Percentiles rank a stretch among this genome's conserved stretches.
phyloP scores from a whole-genome alignment of 2,113 vertebrate genomes.

The Pterophyllum scalare region DNA sequence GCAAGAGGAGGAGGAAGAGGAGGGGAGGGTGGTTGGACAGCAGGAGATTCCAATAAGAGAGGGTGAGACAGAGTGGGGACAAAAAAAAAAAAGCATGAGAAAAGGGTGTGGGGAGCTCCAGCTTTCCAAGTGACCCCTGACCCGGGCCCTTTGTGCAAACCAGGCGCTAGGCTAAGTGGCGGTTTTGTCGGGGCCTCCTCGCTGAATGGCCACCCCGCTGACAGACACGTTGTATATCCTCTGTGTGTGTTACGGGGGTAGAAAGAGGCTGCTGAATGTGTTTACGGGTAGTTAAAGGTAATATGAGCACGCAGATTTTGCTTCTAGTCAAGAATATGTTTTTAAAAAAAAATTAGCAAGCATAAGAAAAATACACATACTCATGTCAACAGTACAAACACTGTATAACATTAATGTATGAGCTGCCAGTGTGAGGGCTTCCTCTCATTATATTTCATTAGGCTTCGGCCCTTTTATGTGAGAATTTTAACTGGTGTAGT shows the following conservation, averaged over 20 bases:
- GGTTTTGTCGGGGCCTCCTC: constrained; percentile 89
- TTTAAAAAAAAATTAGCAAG: background rate
- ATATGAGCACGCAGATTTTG: constrained; percentile 35
- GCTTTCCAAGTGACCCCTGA: constrained; percentile 90
- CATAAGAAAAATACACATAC: background rate
- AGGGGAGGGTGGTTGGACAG: constrained; percentile 58
- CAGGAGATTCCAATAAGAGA: constrained; percentile 64
- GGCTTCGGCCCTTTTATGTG: constrained; percentile 55
- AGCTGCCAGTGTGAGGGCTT: constrained; percentile 34
- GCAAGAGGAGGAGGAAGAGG: constrained; percentile 67
- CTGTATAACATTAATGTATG: constrained; percentile 13
- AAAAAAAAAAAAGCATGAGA: constrained; percentile 89
- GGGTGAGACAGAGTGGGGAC: constrained; percentile 67
- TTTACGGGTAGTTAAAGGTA: constrained; percentile 42
- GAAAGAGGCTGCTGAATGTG: constrained; percentile 58
- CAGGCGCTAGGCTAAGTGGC: constrained; percentile 90
- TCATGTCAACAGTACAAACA: background rate
- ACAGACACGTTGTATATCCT: constrained; percentile 94
- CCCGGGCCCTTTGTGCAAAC: constrained; percentile 88
- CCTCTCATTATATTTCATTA: constrained; percentile 59
- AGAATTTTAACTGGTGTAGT: constrained; percentile 58
- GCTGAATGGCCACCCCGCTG: constrained; percentile 90
- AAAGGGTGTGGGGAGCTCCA: constrained; percentile 85
- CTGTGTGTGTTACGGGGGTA: constrained; percentile 67
- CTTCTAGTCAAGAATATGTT: background rate